phyloP scores from a whole-genome alignment of 2,113 vertebrate genomes.

The rabbit (Oryctolagus cuniculus) region DNA sequence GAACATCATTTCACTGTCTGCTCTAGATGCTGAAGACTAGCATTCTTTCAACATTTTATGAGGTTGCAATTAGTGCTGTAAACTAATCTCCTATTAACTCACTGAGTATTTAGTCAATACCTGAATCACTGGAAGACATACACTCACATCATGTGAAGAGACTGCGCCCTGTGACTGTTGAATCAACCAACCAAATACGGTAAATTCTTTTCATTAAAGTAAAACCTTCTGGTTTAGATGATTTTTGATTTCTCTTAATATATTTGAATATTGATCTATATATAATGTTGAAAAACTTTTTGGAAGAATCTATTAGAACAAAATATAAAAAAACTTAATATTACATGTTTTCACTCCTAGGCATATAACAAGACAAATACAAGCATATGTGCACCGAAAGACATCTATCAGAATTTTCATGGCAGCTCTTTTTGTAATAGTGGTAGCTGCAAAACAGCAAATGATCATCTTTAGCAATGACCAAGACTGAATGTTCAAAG shows the following conservation, averaged over 20 bases:
- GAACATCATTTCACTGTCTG: not conserved
- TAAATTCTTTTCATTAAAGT: not conserved
- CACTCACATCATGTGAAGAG: not conserved
- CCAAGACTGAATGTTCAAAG: not conserved
- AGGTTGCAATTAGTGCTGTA: not conserved
- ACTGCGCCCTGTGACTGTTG: not conserved
- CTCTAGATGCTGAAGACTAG: not conserved
- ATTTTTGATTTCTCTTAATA: constrained; percentile 11
- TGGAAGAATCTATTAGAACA: not conserved
- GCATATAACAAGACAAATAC: not conserved
- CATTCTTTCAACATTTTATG: not conserved
- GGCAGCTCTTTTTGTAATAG: not conserved
- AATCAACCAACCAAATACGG: not conserved
- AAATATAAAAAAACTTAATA: not conserved
- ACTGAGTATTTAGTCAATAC: not conserved
- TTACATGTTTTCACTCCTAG: not conserved
- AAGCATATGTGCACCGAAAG: not conserved
- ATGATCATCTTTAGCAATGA: not conserved
- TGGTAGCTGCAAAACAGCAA: too few relatives aligned
- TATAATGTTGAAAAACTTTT: not conserved
- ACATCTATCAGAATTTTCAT: not conserved
- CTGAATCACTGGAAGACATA: not conserved
- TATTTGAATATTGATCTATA: not conserved
- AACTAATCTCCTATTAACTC: not conserved
- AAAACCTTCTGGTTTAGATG: not conserved